A percentile compares a stretch with the other conserved stretches of the same genome.
Conservation (phyloP, 1,140 invertebrate genomes). For the Lasaia peninsularis region DNA sequence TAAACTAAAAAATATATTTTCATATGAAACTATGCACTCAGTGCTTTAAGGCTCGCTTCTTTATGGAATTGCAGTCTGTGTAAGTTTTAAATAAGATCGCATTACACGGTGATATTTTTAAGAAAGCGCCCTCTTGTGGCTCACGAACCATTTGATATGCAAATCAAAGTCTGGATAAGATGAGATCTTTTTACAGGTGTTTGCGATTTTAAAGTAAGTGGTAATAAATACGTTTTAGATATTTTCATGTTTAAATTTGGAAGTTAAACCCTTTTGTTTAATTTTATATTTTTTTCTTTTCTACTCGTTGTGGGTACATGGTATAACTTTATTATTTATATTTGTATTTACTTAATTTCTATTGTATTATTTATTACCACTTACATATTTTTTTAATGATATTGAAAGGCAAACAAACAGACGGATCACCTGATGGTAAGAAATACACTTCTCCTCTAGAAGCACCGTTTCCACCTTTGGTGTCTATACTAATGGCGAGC, state of each 20-base stretch:
- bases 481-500: too few relatives aligned
- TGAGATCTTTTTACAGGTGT: constrained; percentile 12
- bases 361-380: too few relatives aligned
- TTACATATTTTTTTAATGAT: too few relatives aligned
- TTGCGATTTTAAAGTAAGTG: constrained; percentile 16
- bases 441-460: too few relatives aligned
- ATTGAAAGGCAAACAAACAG: too few relatives aligned
- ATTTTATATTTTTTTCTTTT: too few relatives aligned
- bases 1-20: constrained; percentile 16
- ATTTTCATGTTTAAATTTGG: constrained; percentile 8
- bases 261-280: too few relatives aligned
- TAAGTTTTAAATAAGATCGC: constrained; percentile 53
- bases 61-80: constrained; percentile 47
- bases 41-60: constrained; percentile 37
- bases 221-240: constrained; percentile 1
- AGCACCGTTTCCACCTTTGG: too few relatives aligned
- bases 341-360: too few relatives aligned
- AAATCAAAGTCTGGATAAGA: constrained; percentile 33
- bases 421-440: too few relatives aligned
- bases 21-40: constrained; percentile 27
- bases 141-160: constrained; percentile 45
- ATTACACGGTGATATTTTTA: constrained; percentile 44
- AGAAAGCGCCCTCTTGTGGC: constrained; percentile 38
- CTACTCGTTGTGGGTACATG: too few relatives aligned
- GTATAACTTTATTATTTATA: too few relatives aligned